phyloP scores from a whole-genome alignment of 2,888 invertebrate species.

The Metallyticus violacea region DNA sequence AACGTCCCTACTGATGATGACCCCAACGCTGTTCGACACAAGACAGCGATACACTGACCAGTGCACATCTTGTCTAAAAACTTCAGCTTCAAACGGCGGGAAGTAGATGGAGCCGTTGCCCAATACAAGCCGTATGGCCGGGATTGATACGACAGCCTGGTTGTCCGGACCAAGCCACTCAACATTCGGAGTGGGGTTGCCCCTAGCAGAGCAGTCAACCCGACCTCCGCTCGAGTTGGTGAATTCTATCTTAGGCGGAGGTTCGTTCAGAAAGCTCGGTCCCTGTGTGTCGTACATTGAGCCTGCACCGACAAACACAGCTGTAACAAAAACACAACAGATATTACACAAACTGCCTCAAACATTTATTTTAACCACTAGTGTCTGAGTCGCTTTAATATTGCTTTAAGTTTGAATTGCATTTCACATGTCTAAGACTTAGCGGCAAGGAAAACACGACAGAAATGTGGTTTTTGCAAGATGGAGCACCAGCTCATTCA shows the following conservation, averaged over 20 bases:
- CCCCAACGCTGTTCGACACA: slow-evolving; percentile 52
- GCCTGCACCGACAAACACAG: slow-evolving; percentile 40
- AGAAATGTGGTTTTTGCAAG: too few species aligned
- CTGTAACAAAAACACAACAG: neutral
- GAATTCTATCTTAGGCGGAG: slow-evolving; percentile 54
- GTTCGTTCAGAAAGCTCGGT: slow-evolving; percentile 54
- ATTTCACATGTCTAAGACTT: too few species aligned
- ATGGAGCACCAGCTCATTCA: too few species aligned
- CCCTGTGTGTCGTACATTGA: slow-evolving; percentile 56
- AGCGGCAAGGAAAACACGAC: too few species aligned
- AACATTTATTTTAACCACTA: too few species aligned
- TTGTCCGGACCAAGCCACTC: slow-evolving; percentile 56
- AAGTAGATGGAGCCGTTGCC: slow-evolving; percentile 56
- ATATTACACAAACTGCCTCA: neutral
- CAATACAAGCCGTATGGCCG: slow-evolving; percentile 46
- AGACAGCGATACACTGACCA: slow-evolving; percentile 55
- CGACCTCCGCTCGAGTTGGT: slow-evolving; percentile 54
- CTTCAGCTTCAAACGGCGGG: slow-evolving; percentile 55
- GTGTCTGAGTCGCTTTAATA: too few species aligned
- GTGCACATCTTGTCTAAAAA: slow-evolving; percentile 57
- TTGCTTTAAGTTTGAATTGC: too few species aligned
- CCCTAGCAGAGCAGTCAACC: slow-evolving; percentile 54
- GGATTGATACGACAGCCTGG: slow-evolving; percentile 52
- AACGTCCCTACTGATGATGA: slow-evolving; percentile 54
- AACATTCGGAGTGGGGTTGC: slow-evolving; percentile 54